A percentile compares a stretch with the other conserved stretches of the same genome.
These are phyloP conservation scores for Chondrilla cf. caribensis DNA, from an alignment of 37 sponge, comb jelly and placozoan genomes.

Conservation along the genomic window DNA sequence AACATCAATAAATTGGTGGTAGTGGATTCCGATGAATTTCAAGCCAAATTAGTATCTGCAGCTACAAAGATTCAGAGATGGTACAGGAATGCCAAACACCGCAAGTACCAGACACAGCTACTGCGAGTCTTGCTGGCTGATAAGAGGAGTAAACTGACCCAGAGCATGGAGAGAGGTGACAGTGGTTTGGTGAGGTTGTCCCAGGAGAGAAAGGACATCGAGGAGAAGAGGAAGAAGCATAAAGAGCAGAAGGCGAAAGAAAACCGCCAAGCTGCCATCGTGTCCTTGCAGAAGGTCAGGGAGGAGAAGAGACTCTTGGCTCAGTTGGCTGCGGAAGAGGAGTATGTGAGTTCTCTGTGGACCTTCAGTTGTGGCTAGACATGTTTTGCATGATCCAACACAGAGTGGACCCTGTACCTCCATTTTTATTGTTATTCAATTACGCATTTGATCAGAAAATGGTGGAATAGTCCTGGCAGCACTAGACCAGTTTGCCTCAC, in stretches of 20 bases:
- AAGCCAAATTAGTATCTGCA: not conserved
- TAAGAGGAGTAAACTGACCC: conserved; percentile 42
- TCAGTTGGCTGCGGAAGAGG: conserved; percentile 67
- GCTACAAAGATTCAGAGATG: conserved; percentile 51
- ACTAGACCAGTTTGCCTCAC: too few relatives aligned
- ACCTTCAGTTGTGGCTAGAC: not conserved
- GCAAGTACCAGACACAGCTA: conserved; percentile 14
- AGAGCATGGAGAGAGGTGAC: conserved; percentile 23
- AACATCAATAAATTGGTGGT: not conserved
- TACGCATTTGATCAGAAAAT: too few relatives aligned
- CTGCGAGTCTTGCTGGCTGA: conserved; percentile 35
- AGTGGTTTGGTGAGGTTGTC: conserved; percentile 6
- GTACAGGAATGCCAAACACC: conserved; percentile 24
- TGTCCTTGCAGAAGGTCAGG: conserved; percentile 60
- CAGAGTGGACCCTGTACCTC: too few relatives aligned
- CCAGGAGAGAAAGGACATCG: conserved; percentile 6
- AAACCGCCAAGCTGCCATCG: conserved; percentile 75
- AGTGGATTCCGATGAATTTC: conserved; percentile 7
- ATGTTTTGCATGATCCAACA: too few relatives aligned
- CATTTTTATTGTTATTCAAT: too few relatives aligned
- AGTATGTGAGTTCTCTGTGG: conserved; percentile 53
- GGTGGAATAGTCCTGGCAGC: too few relatives aligned
- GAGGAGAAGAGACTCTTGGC: conserved; percentile 70
- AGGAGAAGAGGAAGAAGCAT: conserved; percentile 33
- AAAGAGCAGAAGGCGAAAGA: conserved; percentile 48